These are phyloP conservation scores for Microtus californicus DNA, from an alignment of 2,797 vertebrate species.

Conservation along the genomic window DNA sequence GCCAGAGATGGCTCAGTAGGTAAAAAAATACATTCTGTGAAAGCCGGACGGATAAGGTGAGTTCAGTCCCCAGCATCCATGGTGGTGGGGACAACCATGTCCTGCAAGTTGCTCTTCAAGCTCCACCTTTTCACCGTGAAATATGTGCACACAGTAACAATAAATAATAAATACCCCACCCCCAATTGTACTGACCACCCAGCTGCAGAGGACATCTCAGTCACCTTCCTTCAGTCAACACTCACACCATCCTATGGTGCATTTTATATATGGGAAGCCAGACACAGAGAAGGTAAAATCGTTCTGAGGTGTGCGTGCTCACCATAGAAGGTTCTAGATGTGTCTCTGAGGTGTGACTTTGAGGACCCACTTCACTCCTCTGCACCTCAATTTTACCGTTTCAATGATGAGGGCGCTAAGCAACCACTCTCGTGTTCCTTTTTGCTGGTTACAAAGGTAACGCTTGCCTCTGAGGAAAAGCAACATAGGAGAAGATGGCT, in stretches of 20 bases:
- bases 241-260: background rate
- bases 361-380: background rate
- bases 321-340: background rate
- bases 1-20: background rate
- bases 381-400: background rate
- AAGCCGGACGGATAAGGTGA: background rate
- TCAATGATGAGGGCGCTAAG: background rate
- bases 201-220: background rate
- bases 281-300: background rate
- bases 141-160: background rate
- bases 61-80: background rate
- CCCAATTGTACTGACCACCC: rapidly evolving
- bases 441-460: background rate
- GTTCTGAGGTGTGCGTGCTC: background rate
- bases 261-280: background rate
- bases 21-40: too few species aligned
- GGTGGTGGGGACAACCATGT: background rate
- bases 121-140: background rate
- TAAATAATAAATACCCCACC: background rate
- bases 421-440: background rate
- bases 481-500: background rate
- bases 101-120: background rate
- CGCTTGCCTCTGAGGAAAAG: background rate
- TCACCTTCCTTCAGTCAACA: background rate
- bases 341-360: background rate